Percentiles rank a stretch among this genome's conserved stretches.
These are phyloP conservation scores for Cyprinella venusta DNA, from an alignment of 2,797 vertebrate genomes.

Conservation along the genomic window DNA sequence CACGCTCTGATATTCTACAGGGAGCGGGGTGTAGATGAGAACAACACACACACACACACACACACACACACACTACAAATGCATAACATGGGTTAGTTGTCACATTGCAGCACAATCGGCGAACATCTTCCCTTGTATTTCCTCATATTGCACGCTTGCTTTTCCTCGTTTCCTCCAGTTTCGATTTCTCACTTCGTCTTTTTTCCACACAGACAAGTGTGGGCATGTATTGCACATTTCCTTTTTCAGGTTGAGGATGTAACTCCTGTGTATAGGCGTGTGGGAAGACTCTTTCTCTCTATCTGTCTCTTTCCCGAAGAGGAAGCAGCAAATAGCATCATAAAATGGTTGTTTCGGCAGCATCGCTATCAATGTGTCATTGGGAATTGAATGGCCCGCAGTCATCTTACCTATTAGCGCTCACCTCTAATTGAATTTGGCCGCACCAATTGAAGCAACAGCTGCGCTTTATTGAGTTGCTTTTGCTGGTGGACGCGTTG, in stretches of 20 bases:
- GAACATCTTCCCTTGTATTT: not conserved
- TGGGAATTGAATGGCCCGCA: conserved; percentile 61
- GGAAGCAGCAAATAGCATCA: conserved; percentile 21
- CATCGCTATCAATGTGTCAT: conserved; percentile 39
- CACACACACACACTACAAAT: too few species aligned
- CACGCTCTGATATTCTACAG: conserved; percentile 52
- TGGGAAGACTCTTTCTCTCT: conserved; percentile 27
- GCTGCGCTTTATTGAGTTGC: conserved; percentile 67
- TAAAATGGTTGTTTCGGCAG: conserved; percentile 40
- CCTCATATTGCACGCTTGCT: not conserved
- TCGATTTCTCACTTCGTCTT: not conserved
- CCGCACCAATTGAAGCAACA: conserved; percentile 65
- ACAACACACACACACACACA: too few species aligned
- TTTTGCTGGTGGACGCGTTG: conserved; percentile 64
- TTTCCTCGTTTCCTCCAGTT: conserved; percentile 5
- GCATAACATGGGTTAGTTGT: not conserved
- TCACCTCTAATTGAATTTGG: conserved; percentile 70
- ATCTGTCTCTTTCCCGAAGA: conserved; percentile 10
- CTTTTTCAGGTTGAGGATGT: conserved; percentile 35
- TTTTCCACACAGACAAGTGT: conserved; percentile 40
- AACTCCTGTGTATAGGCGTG: conserved; percentile 37
- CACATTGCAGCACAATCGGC: not conserved
- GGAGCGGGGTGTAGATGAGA: conserved; percentile 34
- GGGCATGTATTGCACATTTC: conserved; percentile 25
- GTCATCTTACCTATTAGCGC: conserved; percentile 67